phyloP scores from a whole-genome alignment of 2,888 invertebrate species.

The Marronus borbonicus region DNA sequence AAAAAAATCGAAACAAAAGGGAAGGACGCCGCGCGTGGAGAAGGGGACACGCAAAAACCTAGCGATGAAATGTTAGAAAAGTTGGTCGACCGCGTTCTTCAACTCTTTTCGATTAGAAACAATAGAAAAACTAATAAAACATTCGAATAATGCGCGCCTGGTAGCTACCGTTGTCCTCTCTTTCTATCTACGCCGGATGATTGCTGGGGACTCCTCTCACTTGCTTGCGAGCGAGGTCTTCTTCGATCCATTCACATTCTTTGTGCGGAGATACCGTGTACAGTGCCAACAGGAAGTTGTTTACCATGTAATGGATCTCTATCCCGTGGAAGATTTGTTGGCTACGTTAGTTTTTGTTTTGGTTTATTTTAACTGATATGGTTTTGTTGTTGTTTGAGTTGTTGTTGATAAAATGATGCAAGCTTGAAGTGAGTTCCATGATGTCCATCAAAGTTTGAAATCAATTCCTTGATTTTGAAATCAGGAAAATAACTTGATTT shows the following conservation, averaged over 20 bases:
- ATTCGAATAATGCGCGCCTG: constrained; percentile 45
- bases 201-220: neutral
- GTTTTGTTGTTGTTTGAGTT: too few relatives aligned
- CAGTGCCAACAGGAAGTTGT: neutral
- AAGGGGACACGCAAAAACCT: too few relatives aligned
- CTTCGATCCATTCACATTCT: constrained; percentile 54
- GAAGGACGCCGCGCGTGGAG: too few relatives aligned
- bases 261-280: constrained; percentile 14
- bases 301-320: too few relatives aligned
- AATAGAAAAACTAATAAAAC: constrained; percentile 52
- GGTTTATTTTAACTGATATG: too few relatives aligned
- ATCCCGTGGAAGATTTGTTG: too few relatives aligned
- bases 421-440: too few relatives aligned
- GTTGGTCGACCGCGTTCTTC: constrained; percentile 14
- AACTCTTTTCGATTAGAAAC: constrained; percentile 38
- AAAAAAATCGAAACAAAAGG: neutral
- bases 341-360: too few relatives aligned
- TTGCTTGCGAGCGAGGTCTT: neutral
- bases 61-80: constrained; percentile 16
- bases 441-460: too few relatives aligned
- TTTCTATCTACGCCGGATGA: neutral
- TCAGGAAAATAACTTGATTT: too few relatives aligned
- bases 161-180: neutral
- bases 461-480: too few relatives aligned
- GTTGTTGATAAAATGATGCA: too few relatives aligned